Conservation (phyloP, 2,113 vertebrate species). For the Cinclus cinclus region DNA sequence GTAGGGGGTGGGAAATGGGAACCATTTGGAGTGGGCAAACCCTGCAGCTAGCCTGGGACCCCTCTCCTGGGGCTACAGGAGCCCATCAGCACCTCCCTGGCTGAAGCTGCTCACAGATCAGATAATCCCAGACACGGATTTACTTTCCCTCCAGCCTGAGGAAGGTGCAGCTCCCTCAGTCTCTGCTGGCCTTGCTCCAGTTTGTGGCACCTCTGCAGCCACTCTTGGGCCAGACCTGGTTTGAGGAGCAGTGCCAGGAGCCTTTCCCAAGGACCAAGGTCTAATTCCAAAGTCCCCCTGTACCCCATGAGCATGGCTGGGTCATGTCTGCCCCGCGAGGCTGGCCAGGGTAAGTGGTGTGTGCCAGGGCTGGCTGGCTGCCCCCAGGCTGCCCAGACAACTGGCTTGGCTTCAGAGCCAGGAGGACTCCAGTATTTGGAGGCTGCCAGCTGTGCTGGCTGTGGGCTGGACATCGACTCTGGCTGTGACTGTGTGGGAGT, state of each 20-base stretch:
- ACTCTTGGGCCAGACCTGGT: rapidly evolving
- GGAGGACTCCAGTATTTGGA: background rate
- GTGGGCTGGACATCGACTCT: background rate
- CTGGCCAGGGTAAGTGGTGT: background rate
- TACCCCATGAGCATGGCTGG: rapidly evolving
- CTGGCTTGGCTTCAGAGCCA: background rate
- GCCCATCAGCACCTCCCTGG: background rate
- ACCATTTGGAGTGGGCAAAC: rapidly evolving
- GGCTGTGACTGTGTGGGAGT: background rate
- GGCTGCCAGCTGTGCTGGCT: background rate
- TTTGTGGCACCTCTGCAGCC: background rate
- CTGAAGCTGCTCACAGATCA: background rate
- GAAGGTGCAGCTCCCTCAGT: background rate
- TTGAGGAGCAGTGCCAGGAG: background rate
- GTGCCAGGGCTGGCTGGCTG: background rate
- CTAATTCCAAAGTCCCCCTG: background rate
- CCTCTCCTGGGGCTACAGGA: background rate
- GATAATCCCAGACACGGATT: rapidly evolving
- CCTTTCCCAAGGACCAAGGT: background rate
- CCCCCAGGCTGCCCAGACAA: background rate
- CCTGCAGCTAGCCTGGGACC: background rate
- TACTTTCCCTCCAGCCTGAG: background rate
- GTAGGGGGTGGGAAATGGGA: background rate
- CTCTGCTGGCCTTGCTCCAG: background rate
- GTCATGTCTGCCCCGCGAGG: rapidly evolving